phyloP scores from a whole-genome alignment of 2,797 vertebrate species.

The Tapirus indicus region DNA sequence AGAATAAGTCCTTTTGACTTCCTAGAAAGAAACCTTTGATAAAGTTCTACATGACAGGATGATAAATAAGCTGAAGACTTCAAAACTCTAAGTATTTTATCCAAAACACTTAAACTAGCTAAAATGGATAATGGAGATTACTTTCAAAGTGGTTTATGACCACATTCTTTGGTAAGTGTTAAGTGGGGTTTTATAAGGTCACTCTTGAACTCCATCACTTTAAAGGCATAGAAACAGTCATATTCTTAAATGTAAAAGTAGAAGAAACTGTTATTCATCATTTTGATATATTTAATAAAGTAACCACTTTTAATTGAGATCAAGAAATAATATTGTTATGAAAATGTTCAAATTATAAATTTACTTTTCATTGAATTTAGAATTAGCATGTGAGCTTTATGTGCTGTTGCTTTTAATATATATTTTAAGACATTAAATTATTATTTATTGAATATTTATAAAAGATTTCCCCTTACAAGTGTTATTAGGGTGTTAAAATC shows the following conservation, averaged over 20 bases:
- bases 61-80: constrained; percentile 32
- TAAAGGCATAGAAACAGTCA: constrained; percentile 9
- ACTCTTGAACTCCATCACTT: constrained; percentile 39
- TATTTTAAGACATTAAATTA: neutral
- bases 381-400: neutral
- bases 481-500: neutral
- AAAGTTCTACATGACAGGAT: neutral
- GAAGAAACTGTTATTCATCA: neutral
- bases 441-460: neutral
- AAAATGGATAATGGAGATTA: constrained; percentile 38
- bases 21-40: neutral
- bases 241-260: constrained; percentile 39
- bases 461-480: neutral
- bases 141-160: constrained; percentile 49
- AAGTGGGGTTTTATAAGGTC: neutral
- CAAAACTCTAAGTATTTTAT: neutral
- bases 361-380: neutral
- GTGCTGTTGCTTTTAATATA: neutral
- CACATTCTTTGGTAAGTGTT: constrained; percentile 15
- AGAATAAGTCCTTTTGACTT: neutral
- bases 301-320: neutral
- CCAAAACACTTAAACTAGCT: constrained; percentile 10
- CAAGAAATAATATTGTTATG: neutral
- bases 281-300: neutral
- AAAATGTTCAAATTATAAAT: constrained; percentile 14